A percentile compares a stretch with the other conserved stretches of the same genome.
Conservation (phyloP, 2,113 vertebrate species). For the Calypte anna region DNA sequence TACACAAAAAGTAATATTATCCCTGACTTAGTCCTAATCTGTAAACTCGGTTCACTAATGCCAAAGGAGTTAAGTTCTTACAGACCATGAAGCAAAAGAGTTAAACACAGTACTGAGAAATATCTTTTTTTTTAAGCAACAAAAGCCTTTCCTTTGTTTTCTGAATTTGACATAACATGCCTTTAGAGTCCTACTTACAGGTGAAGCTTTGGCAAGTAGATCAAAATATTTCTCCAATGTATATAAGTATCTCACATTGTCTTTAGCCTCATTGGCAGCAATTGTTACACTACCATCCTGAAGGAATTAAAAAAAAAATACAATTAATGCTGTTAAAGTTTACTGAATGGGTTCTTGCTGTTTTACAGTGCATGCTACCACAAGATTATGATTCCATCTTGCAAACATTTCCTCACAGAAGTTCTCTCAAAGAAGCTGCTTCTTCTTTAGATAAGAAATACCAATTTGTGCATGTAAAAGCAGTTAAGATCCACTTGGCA, state of each 20-base stretch:
- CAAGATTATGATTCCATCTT: background rate
- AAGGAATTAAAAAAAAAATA: background rate
- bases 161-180: background rate
- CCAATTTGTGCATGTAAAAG: background rate
- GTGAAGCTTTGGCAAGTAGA: constrained; percentile 74
- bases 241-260: constrained; percentile 83
- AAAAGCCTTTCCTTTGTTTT: background rate
- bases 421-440: background rate
- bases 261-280: constrained; percentile 85
- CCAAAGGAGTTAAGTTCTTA: background rate
- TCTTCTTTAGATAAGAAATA: background rate
- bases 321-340: background rate
- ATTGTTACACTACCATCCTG: constrained; percentile 81
- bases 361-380: background rate
- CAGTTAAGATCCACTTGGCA: background rate
- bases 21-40: background rate
- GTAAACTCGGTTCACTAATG: background rate
- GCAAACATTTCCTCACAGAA: background rate
- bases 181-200: constrained; percentile 71
- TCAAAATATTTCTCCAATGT: constrained; percentile 81
- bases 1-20: background rate
- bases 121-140: background rate
- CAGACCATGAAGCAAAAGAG: background rate
- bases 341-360: background rate
- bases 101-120: background rate